Evolutionary conservation across 2,888 invertebrate genomes (phyloP).

Genomic region (Epinotia nisella): DNA sequence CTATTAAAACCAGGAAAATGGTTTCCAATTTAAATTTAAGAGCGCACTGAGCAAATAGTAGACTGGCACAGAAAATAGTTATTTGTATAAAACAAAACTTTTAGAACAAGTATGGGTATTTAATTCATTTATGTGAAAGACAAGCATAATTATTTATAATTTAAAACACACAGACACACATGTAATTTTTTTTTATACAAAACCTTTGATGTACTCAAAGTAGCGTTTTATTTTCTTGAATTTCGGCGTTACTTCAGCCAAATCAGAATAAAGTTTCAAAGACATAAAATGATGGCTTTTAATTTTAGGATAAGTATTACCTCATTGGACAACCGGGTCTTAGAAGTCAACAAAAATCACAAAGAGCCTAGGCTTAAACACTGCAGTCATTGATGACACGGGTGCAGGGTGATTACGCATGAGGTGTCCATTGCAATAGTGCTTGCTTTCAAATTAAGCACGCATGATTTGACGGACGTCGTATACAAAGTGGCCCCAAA

Average conservation of each 20-base stretch:
- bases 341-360: not conserved
- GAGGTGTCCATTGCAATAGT: constrained; percentile 27
- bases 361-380: not conserved
- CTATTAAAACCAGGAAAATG: constrained; percentile 1
- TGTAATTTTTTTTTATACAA: not conserved
- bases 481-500: not conserved
- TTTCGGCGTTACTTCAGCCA: no score
- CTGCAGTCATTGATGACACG: constrained; percentile 22
- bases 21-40: constrained; percentile 1
- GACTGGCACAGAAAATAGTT: not conserved
- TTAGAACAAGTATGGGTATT: not conserved
- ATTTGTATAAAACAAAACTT: not conserved
- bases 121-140: not conserved
- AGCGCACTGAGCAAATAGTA: not conserved
- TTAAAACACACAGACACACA: no score
- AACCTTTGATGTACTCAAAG: not conserved
- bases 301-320: no score
- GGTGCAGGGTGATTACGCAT: constrained; percentile 33
- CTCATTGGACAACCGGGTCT: no score
- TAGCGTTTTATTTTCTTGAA: not conserved
- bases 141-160: not conserved
- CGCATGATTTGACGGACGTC: constrained; percentile 2
- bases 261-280: no score
- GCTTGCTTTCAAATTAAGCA: constrained; percentile 20
- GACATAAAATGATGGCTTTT: no score